These are phyloP conservation scores for Hydrocynus forskahlii DNA, from an alignment of 2,797 vertebrate genomes.

Conservation along the genomic window DNA sequence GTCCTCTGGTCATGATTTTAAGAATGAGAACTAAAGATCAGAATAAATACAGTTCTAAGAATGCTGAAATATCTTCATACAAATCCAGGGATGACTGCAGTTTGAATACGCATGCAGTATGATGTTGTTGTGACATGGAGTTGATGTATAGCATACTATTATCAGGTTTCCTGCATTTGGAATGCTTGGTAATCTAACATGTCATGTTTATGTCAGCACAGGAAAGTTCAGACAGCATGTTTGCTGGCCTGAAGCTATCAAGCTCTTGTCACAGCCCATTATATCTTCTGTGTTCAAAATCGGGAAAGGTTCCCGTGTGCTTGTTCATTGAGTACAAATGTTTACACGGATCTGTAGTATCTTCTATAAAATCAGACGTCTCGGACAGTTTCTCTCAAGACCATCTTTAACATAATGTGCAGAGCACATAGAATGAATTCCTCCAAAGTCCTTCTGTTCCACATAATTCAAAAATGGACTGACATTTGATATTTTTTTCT, in stretches of 20 bases:
- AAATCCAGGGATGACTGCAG: background rate
- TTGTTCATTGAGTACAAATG: background rate
- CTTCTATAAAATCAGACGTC: background rate
- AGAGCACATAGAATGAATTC: background rate
- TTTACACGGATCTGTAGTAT: background rate
- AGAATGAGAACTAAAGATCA: background rate
- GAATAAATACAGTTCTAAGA: background rate
- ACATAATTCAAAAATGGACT: background rate
- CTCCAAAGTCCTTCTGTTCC: background rate
- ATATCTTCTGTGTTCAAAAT: slow-evolving; percentile 17
- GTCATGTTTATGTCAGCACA: background rate
- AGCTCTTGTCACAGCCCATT: background rate
- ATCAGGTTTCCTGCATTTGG: background rate
- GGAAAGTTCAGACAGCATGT: background rate
- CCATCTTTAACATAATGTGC: background rate
- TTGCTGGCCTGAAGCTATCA: background rate
- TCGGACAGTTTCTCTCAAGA: background rate
- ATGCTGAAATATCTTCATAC: background rate
- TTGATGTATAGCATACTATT: background rate
- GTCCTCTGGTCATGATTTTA: background rate
- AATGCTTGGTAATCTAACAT: background rate
- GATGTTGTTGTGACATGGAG: background rate
- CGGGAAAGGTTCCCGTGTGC: background rate
- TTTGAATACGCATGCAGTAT: background rate
- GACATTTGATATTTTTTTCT: background rate